Base-by-base conservation (phyloP, 23 tunicate genomes). In the Diplosoma virens region DNA sequence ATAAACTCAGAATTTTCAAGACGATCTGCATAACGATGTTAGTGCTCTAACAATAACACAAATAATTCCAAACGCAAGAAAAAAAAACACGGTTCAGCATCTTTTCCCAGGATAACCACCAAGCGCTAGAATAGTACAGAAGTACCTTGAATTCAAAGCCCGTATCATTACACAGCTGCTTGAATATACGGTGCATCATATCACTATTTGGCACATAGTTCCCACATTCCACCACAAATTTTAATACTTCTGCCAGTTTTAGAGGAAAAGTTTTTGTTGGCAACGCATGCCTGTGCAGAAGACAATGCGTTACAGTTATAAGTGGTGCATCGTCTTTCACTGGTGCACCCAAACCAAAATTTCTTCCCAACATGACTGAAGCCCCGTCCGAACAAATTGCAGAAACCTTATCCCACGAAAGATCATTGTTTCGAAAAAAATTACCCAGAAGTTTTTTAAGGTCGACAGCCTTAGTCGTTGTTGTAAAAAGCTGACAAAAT, bases 301-400 rank as follows among this genome's bases (percentile, higher is more conserved):
- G n/a, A n/a, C n/a, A n/a, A n/a, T n/a, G n/a, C n/a, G n/a, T n/a
- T n/a, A n/a, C n/a, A n/a, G n/a, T n/a, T n/a, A n/a, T n/a, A n/a
- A n/a, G n/a, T n/a, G n/a, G n/a, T n/a, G n/a, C n/a, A n/a, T n/a
- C n/a, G n/a, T 73, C 59, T 67, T 30, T 67, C 59, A 67, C 74
- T 21, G 32, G 74, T 61, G 74, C 74, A 24, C 74, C 74, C 16
- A 67, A 67, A 30, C 74, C 78, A 71, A 73, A 71, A 5, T 71
- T 77, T 41, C 50, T 9, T 14, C 50, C 50, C 14, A 41, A 41
- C 50, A 41, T 41, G 50, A 14, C 50, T 9, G 81, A 30, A 6
- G 58, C 79, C 65, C 77, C 81, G 50, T 77, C 77, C 54, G 81
- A 77, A 67, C 81, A 77, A 69, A 77, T 36, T 67, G 80, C 80